These are phyloP conservation scores for Therioaphis trifolii DNA, from an alignment of 2,888 invertebrate species.

Conservation along the genomic window DNA sequence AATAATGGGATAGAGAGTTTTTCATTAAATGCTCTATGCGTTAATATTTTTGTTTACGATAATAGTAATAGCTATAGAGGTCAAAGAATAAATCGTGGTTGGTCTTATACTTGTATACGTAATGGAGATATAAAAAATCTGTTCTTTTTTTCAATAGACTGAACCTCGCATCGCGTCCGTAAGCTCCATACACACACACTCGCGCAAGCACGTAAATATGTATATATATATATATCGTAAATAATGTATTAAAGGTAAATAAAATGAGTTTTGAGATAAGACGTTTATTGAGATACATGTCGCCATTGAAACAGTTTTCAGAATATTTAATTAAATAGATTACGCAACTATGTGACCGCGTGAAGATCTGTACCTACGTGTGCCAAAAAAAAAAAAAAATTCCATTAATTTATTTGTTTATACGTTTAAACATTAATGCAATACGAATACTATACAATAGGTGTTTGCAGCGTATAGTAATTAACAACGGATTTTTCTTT, in stretches of 20 bases:
- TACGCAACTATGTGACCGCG: background rate
- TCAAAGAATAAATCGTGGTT: background rate
- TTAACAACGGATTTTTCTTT: background rate
- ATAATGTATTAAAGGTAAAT: no score
- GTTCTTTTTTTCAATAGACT: background rate
- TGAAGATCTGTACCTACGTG: background rate
- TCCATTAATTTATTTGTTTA: background rate
- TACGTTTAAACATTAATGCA: background rate
- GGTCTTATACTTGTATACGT: background rate
- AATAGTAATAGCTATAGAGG: background rate
- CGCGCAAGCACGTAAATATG: no score
- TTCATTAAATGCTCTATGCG: background rate
- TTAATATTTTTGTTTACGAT: background rate
- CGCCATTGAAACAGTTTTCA: background rate
- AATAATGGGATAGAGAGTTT: background rate
- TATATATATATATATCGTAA: no score
- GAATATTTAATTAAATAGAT: background rate
- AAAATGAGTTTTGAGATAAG: background rate
- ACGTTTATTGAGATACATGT: background rate
- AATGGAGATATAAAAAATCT: background rate
- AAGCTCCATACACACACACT: no score
- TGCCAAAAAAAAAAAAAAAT: constrained; percentile 23
- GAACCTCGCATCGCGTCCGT: background rate
- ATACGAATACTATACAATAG: background rate
- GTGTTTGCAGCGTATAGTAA: background rate